Evolutionary conservation across 2,113 vertebrate genomes (phyloP).

Genomic region (Eleginops maclovinus): DNA sequence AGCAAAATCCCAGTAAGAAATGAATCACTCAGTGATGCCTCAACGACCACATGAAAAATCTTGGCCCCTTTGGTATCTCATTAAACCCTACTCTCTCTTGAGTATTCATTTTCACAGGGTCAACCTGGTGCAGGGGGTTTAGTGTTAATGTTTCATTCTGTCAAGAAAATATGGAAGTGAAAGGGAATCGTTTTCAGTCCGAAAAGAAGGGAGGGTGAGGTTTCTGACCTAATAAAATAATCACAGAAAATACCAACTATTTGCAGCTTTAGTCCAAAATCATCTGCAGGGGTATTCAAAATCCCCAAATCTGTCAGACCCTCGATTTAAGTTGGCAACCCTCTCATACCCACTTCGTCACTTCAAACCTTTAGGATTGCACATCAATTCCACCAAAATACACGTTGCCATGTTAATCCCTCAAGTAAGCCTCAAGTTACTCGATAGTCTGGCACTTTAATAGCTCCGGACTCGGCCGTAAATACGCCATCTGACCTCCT

Average conservation of each 20-base stretch:
- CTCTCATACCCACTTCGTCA: slow-evolving; percentile 51
- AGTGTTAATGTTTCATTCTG: not conserved
- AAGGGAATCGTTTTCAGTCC: not conserved
- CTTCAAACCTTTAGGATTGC: slow-evolving; percentile 50
- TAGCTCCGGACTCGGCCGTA: slow-evolving; percentile 55
- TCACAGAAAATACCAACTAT: slow-evolving; percentile 9
- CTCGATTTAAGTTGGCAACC: slow-evolving; percentile 45
- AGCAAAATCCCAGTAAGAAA: not conserved
- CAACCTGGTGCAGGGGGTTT: not conserved
- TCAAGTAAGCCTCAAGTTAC: slow-evolving; percentile 52
- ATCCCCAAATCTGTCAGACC: slow-evolving; percentile 48
- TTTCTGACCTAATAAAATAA: slow-evolving; percentile 3
- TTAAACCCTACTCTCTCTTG: not conserved
- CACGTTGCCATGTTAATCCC: slow-evolving; percentile 63
- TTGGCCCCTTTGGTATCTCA: not conserved
- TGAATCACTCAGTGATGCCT: not conserved
- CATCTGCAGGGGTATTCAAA: slow-evolving; percentile 31
- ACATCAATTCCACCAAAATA: slow-evolving; percentile 57
- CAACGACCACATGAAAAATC: not conserved
- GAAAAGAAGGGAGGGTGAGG: not conserved
- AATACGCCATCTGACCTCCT: slow-evolving; percentile 54
- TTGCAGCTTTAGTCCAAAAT: slow-evolving; percentile 32
- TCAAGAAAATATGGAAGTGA: not conserved
- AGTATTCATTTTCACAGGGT: not conserved
- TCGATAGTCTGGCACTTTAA: slow-evolving; percentile 69